These are phyloP conservation scores for Rotaria sp. DNA, from an alignment of 2,888 invertebrate species.

Conservation along the genomic window DNA sequence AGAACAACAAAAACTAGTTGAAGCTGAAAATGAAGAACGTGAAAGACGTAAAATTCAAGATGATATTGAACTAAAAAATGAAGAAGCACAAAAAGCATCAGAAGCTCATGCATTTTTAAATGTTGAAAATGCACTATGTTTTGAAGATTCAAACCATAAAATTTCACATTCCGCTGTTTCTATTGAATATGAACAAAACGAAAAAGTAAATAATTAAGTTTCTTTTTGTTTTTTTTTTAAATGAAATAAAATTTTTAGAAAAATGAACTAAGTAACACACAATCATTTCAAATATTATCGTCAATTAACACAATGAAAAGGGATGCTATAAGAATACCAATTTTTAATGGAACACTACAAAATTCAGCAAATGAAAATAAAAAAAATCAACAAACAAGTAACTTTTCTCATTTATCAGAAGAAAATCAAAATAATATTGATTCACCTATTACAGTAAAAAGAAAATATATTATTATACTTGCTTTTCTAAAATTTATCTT, in stretches of 20 bases:
- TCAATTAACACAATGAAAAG: neutral
- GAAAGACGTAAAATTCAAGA: constrained; percentile 86
- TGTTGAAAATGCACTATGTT: neutral
- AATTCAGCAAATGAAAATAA: neutral
- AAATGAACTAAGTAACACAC: neutral
- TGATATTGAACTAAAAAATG: neutral
- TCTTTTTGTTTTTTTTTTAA: neutral
- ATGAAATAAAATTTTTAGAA: neutral
- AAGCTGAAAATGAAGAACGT: constrained; percentile 91
- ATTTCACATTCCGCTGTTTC: neutral
- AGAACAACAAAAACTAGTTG: constrained; percentile 92
- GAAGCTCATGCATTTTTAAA: neutral
- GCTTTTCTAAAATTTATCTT: neutral
- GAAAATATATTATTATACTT: neutral
- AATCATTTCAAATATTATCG: neutral
- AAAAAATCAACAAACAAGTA: neutral
- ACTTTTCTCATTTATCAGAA: neutral
- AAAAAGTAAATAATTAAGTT: neutral
- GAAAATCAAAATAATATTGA: neutral
- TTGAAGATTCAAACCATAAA: neutral
- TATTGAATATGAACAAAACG: neutral
- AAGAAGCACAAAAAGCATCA: neutral
- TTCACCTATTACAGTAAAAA: neutral
- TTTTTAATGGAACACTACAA: neutral
- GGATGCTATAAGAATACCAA: neutral